A percentile compares a stretch with the other conserved stretches of the same genome.
Conservation (phyloP, 2,888 invertebrate genomes). For the Pseudoips prasinana region DNA sequence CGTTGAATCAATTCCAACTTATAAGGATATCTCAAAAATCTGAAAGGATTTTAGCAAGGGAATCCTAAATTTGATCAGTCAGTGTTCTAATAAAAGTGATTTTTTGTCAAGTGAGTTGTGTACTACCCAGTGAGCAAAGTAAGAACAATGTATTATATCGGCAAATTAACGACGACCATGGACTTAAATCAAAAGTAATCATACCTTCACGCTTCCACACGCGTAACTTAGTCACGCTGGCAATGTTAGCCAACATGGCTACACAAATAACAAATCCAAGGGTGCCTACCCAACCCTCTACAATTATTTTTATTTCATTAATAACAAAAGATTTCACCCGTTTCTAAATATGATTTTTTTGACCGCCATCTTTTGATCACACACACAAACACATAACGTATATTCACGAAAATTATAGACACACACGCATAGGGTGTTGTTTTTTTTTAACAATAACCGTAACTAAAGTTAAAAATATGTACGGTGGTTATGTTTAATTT, state of each 20-base stretch:
- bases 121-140: no score
- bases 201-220: constrained; percentile 28
- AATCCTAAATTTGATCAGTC: no score
- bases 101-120: no score
- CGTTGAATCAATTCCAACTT: no score
- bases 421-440: constrained; percentile 25
- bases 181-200: constrained; percentile 28
- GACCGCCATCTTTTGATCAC: constrained; percentile 69
- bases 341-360: constrained; percentile 79
- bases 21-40: no score
- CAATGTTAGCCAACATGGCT: constrained; percentile 72
- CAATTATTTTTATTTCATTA: constrained; percentile 77
- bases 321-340: constrained; percentile 79
- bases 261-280: constrained; percentile 40
- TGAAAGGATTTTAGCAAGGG: no score
- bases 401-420: constrained; percentile 4
- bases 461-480: constrained; percentile 51
- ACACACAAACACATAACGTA: constrained; percentile 22
- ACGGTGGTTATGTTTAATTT: constrained; percentile 40
- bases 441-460: constrained; percentile 53
- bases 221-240: constrained; percentile 59
- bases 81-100: no score
- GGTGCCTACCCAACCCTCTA: no score
- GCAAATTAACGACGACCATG: no score
- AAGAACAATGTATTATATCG: no score